Evolutionary conservation across 2,113 vertebrate species (phyloP).

Genomic region (Passer domesticus): DNA sequence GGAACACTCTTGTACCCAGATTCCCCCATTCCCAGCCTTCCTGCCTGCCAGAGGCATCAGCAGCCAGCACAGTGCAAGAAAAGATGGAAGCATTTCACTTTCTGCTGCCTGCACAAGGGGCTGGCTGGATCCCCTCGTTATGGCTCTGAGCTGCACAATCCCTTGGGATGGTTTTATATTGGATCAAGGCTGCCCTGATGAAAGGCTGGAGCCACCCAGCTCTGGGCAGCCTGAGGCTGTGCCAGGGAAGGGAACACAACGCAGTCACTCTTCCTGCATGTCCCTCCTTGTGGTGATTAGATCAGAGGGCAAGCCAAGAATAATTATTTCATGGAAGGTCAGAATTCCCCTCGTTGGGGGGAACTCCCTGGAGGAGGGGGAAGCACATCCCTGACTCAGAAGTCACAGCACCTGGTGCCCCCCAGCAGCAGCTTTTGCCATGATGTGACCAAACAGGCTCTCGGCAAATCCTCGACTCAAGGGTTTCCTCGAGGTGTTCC

Average conservation of each 20-base stretch:
- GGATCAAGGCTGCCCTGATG: background rate
- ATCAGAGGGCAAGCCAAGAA: background rate
- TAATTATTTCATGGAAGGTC: background rate
- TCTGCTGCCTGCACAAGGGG: background rate
- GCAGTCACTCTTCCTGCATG: background rate
- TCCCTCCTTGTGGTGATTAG: background rate
- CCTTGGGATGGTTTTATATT: background rate
- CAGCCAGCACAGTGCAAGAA: background rate
- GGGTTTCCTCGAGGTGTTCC: background rate
- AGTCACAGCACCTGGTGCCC: background rate
- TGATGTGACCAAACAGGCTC: background rate
- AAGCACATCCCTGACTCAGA: background rate
- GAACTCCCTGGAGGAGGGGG: fast-evolving
- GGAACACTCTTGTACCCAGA: background rate
- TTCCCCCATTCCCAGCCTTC: background rate
- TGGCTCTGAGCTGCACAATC: fast-evolving
- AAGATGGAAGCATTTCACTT: background rate
- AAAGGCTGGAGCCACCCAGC: background rate
- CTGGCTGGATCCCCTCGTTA: background rate
- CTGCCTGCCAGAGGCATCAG: background rate
- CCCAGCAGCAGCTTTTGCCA: background rate
- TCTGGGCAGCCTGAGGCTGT: background rate
- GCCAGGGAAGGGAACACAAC: background rate
- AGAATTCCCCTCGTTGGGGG: background rate
- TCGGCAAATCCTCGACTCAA: background rate